Percentiles rank a stretch among this genome's conserved stretches.
Conservation (phyloP, 2,113 vertebrate genomes). For the Onychostoma macrolepis region DNA sequence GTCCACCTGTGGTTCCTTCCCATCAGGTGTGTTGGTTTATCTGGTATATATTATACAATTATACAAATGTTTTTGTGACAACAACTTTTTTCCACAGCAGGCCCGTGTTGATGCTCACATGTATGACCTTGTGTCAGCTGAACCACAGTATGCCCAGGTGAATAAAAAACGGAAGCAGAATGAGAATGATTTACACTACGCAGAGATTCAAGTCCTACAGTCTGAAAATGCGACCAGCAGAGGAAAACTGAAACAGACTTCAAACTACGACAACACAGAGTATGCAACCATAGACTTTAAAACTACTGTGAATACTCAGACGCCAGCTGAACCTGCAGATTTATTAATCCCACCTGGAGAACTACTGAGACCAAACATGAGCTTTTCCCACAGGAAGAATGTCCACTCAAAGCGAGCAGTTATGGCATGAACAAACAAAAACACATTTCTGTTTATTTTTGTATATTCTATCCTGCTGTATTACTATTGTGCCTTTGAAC, state of each 20-base stretch:
- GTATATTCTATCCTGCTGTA: neutral
- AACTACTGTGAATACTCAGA: neutral
- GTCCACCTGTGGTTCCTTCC: neutral
- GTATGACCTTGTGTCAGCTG: conserved; percentile 62
- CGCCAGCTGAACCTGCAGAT: conserved; percentile 50
- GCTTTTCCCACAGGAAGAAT: conserved; percentile 58
- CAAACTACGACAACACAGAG: conserved; percentile 68
- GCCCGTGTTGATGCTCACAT: conserved; percentile 47
- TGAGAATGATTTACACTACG: conserved; percentile 75
- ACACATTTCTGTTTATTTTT: neutral
- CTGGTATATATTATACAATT: no score
- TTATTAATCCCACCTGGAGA: conserved; percentile 61
- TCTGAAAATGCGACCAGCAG: conserved; percentile 31
- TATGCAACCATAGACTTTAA: conserved; percentile 84
- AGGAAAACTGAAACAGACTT: conserved; percentile 58
- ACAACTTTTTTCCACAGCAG: conserved; percentile 26
- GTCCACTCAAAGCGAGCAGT: conserved; percentile 74
- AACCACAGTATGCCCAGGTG: conserved; percentile 70
- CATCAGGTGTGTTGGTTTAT: conserved; percentile 23
- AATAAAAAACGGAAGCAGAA: conserved; percentile 63
- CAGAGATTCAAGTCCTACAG: conserved; percentile 80
- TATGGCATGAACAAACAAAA: neutral
- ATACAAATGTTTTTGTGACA: no score
- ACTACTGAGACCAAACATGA: conserved; percentile 53
- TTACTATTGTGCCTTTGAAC: neutral